Evolutionary conservation across 2,113 vertebrate genomes (phyloP).

Genomic region (Tachysurus vachellii): DNA sequence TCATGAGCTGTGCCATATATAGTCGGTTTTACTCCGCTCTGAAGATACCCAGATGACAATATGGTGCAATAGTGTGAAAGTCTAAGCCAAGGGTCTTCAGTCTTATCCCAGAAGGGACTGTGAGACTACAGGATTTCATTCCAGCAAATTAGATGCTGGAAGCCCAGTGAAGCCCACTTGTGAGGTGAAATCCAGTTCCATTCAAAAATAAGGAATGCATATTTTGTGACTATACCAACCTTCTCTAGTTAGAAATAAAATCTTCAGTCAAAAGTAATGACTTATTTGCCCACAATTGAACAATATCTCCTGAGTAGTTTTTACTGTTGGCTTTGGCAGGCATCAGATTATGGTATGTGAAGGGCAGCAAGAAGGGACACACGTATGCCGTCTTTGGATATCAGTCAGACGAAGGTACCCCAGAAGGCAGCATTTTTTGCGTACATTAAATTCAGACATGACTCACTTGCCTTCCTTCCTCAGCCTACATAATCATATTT

Average conservation of each 20-base stretch:
- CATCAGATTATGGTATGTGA: background rate
- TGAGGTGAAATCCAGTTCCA: background rate
- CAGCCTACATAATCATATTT: background rate
- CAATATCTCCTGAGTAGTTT: background rate
- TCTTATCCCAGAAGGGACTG: background rate
- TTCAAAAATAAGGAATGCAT: background rate
- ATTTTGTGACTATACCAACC: background rate
- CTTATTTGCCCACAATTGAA: background rate
- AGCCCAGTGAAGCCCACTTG: background rate
- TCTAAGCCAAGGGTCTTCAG: background rate
- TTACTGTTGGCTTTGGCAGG: background rate
- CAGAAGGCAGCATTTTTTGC: background rate
- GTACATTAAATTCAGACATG: background rate
- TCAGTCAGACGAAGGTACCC: background rate
- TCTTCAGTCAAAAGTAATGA: background rate
- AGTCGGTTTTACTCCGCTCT: slow-evolving; percentile 17
- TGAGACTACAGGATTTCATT: background rate
- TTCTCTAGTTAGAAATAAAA: background rate
- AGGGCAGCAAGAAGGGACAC: background rate
- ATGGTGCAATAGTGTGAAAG: slow-evolving; percentile 42
- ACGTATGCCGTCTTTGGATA: background rate
- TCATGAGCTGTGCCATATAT: background rate
- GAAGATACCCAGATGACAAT: slow-evolving; percentile 34
- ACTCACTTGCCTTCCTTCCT: background rate
- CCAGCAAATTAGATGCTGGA: background rate